phyloP scores from a whole-genome alignment of 2,797 vertebrate species.

The Anolis apletophallus region DNA sequence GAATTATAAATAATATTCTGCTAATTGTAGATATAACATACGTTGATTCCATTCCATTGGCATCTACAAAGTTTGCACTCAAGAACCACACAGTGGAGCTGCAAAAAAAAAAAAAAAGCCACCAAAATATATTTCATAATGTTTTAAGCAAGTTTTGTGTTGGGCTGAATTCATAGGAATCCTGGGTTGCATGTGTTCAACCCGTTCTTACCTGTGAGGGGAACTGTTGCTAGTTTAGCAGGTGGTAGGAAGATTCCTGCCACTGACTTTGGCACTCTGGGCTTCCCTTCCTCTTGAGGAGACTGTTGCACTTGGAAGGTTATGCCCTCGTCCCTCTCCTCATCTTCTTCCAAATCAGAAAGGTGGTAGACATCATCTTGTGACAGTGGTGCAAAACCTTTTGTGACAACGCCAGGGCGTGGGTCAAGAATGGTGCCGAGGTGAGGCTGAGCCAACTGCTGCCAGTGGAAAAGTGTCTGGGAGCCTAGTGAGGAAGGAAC shows the following conservation, averaged over 20 bases:
- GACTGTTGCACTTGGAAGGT: slow-evolving; percentile 88
- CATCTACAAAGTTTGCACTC: too few species aligned
- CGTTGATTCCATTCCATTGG: too few species aligned
- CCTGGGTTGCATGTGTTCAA: neutral
- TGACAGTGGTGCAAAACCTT: slow-evolving; percentile 89
- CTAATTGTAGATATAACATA: too few species aligned
- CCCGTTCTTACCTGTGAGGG: slow-evolving; percentile 75
- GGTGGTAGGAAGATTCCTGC: slow-evolving; percentile 79
- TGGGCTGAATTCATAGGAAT: too few species aligned
- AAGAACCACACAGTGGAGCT: too few species aligned
- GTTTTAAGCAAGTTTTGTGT: too few species aligned
- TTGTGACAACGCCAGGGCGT: slow-evolving; percentile 95
- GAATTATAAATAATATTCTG: too few species aligned
- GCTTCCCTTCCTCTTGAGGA: slow-evolving; percentile 76
- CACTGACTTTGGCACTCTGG: slow-evolving; percentile 57
- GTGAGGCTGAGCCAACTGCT: slow-evolving; percentile 97
- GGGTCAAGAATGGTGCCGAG: slow-evolving; percentile 94
- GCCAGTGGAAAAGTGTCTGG: slow-evolving; percentile 97
- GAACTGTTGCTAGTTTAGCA: slow-evolving; percentile 66
- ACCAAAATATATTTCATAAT: too few species aligned
- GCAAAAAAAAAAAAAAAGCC: too few species aligned
- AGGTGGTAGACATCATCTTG: slow-evolving; percentile 86
- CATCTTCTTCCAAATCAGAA: slow-evolving; percentile 94
- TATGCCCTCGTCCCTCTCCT: slow-evolving; percentile 87
- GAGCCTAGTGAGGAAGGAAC: slow-evolving; percentile 82